Percentiles rank a stretch among this genome's conserved stretches.
Evolutionary conservation across 2,797 vertebrate species (phyloP).

Genomic region (Pelodytes ibericus): DNA sequence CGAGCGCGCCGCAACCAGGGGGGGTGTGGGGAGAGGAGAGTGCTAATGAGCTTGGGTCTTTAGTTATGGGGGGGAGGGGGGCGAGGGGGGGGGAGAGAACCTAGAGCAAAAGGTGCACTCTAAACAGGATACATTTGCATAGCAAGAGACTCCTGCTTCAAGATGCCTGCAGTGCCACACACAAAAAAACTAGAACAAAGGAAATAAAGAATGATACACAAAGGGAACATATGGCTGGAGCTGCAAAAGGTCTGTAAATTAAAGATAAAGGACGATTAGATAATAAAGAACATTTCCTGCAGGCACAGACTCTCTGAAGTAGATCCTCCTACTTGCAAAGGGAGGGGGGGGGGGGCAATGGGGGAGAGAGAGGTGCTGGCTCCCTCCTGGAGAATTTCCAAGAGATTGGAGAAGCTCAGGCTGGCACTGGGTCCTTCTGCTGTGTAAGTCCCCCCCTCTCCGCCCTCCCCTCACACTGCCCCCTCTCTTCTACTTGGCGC

Average conservation of each 20-base stretch:
- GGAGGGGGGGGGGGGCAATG: slow-evolving; percentile 44
- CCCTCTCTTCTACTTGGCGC: slow-evolving; percentile 27
- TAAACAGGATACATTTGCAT: neutral
- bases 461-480: neutral
- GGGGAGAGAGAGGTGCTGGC: slow-evolving; percentile 45
- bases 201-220: slow-evolving; percentile 16
- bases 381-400: slow-evolving; percentile 40
- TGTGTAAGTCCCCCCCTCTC: neutral
- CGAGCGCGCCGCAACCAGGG: neutral
- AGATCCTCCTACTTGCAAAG: slow-evolving; percentile 45
- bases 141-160: neutral
- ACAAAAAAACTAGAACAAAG: slow-evolving; percentile 37
- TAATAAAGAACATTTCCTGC: slow-evolving; percentile 81
- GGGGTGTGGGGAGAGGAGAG: too few species aligned
- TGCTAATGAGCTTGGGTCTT: neutral
- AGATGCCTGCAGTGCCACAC: slow-evolving; percentile 8
- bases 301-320: slow-evolving; percentile 68
- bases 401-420: slow-evolving; percentile 16
- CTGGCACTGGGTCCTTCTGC: slow-evolving; percentile 5
- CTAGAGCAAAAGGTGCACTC: too few species aligned
- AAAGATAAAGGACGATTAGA: slow-evolving; percentile 90
- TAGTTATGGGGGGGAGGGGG: neutral
- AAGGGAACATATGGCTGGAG: slow-evolving; percentile 70
- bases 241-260: slow-evolving; percentile 85
- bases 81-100: too few species aligned